Conservation (phyloP, 1,140 invertebrate genomes). For the Apolygus lucorum region DNA sequence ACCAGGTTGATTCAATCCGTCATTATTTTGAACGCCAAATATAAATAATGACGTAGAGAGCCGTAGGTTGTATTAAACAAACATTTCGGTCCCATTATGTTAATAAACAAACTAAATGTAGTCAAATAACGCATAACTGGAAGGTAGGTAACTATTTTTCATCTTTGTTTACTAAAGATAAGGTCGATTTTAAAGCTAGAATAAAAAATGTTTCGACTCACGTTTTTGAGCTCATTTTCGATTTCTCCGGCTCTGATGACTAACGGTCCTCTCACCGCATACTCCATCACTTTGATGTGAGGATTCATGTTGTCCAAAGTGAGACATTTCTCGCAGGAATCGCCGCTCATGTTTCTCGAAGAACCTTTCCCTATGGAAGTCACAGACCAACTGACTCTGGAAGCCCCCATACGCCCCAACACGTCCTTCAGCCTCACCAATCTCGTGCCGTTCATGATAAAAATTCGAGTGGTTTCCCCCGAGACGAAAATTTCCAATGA, state of each 20-base stretch:
- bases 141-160: too few species aligned
- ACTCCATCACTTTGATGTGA: conserved; percentile 87
- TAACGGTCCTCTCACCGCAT: conserved; percentile 87
- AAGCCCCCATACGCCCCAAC: not conserved
- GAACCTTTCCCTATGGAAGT: not conserved
- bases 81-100: too few species aligned
- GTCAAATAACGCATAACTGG: too few species aligned
- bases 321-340: conserved; percentile 40
- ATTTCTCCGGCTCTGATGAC: conserved; percentile 79
- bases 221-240: conserved; percentile 71
- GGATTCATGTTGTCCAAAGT: conserved; percentile 85
- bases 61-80: too few species aligned
- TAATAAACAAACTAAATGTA: too few species aligned
- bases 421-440: conserved; percentile 4
- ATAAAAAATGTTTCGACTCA: too few species aligned
- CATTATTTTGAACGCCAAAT: too few species aligned
- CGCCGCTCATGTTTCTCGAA: conserved; percentile 38
- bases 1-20: too few species aligned
- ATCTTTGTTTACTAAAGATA: too few species aligned
- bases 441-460: not conserved
- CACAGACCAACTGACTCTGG: not conserved
- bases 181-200: too few species aligned
- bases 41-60: too few species aligned
- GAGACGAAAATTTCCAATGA: not conserved
- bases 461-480: not conserved